Base-by-base conservation (phyloP, 2,888 invertebrate genomes). In the Drosophila ochracea region DNA sequence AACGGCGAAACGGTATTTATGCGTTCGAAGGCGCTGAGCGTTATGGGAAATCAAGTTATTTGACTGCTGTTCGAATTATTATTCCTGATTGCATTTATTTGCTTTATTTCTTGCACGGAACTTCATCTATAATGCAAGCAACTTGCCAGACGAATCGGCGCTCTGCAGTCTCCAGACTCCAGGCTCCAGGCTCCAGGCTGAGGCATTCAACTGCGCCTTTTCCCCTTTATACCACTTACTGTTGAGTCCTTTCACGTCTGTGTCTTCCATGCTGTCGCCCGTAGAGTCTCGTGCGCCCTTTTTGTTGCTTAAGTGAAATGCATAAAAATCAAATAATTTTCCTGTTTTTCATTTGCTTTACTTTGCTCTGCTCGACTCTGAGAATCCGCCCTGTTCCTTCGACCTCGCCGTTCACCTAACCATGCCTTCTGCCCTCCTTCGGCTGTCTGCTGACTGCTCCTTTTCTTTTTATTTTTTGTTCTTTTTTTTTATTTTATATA, bases 291-390 rank as follows among this genome's bases (percentile, higher is more conserved):
- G 66, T 54, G 50, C 79, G 73, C 70, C 66, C 71, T 83, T 86
- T 83, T 87, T 86, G 79, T 72, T 84, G 73, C 83, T 74, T 88
- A 90, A 87, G 86, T 82, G 84, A 89, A 86, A 87, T 89, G 90
- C 87, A 85, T 87, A 89, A 87, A 87, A 87, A 87, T 87, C 89
- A 87, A 90, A 87, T 89, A 90, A 90, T 90, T 90, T 87, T 90
- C 82, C 89, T 88, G 90, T 77, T 84, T 90, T 81, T 85, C 84
- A 84, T 89, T 89, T 79, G 73, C 77, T 66, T 68, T 54, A 59
- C 68, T 66, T 76, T 66, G 43, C 50, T 64, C 47, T 54, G 57
- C 63, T 52, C 37, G n/a, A 47, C 52, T 37, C 5, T 11, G 43
- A 21, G 43, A 11, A 21, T n/a, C 21, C 43, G 43, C 21, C 43